phyloP scores from a whole-genome alignment of 2,797 vertebrate genomes.

The Avahi laniger region DNA sequence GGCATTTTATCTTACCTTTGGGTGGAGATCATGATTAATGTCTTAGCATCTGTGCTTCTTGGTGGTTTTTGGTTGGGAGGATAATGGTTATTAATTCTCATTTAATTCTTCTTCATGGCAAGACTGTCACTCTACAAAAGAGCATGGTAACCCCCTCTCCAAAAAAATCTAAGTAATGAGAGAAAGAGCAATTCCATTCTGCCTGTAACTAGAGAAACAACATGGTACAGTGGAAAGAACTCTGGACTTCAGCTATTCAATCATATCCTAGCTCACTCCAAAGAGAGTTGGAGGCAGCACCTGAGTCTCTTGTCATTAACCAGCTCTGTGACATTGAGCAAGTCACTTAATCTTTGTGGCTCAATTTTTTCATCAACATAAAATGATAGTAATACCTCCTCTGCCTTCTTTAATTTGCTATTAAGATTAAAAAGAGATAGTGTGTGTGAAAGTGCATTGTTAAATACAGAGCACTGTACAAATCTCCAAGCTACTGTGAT shows the following conservation, averaged over 20 bases:
- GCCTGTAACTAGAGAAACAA: background rate
- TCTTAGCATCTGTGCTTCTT: conserved; percentile 9
- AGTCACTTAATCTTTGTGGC: background rate
- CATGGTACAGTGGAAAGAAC: background rate
- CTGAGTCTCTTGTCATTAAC: background rate
- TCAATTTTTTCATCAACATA: background rate
- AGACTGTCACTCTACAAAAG: background rate
- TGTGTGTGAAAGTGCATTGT: background rate
- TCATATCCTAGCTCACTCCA: background rate
- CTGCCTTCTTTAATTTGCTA: background rate
- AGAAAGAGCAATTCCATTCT: background rate
- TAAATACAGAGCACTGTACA: background rate
- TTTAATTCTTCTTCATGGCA: background rate
- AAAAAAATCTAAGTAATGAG: background rate
- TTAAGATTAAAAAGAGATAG: background rate
- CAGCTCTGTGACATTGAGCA: background rate
- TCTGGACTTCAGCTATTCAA: background rate
- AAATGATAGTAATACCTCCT: background rate
- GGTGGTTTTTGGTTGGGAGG: background rate
- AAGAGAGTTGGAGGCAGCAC: background rate
- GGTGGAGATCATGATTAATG: background rate
- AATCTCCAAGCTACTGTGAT: background rate
- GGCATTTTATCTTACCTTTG: conserved; percentile 17
- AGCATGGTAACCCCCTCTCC: background rate
- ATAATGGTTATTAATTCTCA: background rate